Conservation (phyloP, 2,888 invertebrate genomes). For the Zygothrica quintamaculata region DNA sequence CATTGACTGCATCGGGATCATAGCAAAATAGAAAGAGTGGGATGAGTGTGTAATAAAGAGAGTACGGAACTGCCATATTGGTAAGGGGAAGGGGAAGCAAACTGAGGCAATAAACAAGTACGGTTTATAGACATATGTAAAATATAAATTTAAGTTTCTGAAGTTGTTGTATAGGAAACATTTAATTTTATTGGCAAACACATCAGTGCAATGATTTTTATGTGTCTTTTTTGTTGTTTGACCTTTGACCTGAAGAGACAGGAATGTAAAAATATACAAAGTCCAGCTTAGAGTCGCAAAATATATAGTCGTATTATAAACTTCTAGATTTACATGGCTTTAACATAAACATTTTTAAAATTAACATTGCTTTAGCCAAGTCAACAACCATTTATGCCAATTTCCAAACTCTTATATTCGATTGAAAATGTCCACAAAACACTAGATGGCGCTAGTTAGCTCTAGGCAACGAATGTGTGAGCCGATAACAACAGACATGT, state of each 20-base stretch:
- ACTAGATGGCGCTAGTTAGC: conserved; percentile 33
- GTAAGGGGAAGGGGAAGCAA: background rate
- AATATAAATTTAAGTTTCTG: conserved; percentile 1
- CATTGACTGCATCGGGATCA: conserved; percentile 17
- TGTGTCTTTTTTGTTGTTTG: no score
- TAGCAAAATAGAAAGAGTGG: conserved; percentile 1
- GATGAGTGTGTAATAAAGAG: background rate
- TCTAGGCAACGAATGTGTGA: background rate
- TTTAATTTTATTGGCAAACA: conserved; percentile 25
- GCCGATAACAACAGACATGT: no score
- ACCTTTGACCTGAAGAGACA: no score
- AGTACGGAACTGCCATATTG: background rate
- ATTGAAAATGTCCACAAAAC: background rate
- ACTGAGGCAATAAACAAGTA: conserved; percentile 38
- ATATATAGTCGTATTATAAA: no score
- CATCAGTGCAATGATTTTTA: conserved; percentile 10
- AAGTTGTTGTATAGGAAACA: conserved; percentile 7
- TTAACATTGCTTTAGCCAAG: background rate
- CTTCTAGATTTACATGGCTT: no score
- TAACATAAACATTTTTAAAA: background rate
- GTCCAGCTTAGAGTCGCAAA: no score
- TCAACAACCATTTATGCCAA: conserved; percentile 27
- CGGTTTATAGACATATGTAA: conserved; percentile 13
- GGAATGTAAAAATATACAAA: no score
- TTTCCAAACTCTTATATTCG: conserved; percentile 20